phyloP scores from a whole-genome alignment of 2,888 invertebrate species.

The Theretra japonica region DNA sequence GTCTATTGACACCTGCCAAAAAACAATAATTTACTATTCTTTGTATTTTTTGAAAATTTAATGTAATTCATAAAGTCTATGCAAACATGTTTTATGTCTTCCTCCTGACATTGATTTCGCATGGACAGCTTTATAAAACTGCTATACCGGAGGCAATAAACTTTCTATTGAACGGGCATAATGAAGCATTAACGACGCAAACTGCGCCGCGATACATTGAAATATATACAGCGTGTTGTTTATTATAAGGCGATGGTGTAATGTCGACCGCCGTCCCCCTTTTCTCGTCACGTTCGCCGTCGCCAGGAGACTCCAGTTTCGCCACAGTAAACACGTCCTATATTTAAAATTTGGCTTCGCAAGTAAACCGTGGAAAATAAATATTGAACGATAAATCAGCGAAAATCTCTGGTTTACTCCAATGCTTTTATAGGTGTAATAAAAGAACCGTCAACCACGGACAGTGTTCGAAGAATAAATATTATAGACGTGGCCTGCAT shows the following conservation, averaged over 20 bases:
- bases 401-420: conserved; percentile 75
- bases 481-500: conserved; percentile 71
- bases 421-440: conserved; percentile 78
- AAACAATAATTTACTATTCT: conserved; percentile 12
- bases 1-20: conserved; percentile 1
- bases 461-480: conserved; percentile 74
- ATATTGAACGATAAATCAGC: conserved; percentile 79
- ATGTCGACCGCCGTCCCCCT: neutral
- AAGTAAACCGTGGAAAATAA: conserved; percentile 80
- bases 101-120: conserved; percentile 58
- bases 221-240: neutral
- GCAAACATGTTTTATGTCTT: conserved; percentile 53
- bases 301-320: conserved; percentile 55
- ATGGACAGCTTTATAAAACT: conserved; percentile 51
- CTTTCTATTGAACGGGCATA: conserved; percentile 65
- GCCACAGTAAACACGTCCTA: conserved; percentile 62
- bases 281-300: neutral
- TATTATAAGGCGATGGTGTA: neutral
- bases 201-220: conserved; percentile 29
- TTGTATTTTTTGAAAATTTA: conserved; percentile 16
- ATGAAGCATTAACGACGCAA: conserved; percentile 41
- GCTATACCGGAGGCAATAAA: conserved; percentile 72
- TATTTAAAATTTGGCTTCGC: conserved; percentile 64
- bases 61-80: conserved; percentile 41
- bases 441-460: conserved; percentile 81